A percentile compares a stretch with the other conserved stretches of the same genome.
Conservation (phyloP, 2,888 invertebrate genomes). For the Theretra japonica region DNA sequence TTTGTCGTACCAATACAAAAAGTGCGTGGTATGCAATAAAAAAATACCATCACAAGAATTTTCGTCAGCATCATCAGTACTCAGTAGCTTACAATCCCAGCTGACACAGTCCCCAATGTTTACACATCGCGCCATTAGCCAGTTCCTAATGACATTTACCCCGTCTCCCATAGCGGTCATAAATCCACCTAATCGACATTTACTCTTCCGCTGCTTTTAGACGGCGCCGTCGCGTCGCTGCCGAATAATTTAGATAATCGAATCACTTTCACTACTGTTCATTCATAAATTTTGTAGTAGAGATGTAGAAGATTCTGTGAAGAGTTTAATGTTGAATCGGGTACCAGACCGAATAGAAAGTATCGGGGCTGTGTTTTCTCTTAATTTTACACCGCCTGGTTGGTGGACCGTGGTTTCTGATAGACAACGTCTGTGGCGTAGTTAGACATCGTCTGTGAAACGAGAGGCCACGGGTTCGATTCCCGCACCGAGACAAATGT, state of each 20-base stretch:
- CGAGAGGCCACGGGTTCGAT: too few species aligned
- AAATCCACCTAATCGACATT: constrained; percentile 18
- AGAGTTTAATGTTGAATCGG: too few species aligned
- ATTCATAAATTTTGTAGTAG: not conserved
- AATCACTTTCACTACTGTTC: constrained; percentile 6
- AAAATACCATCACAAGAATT: not conserved
- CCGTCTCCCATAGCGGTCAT: constrained; percentile 18
- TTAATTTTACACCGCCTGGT: too few species aligned
- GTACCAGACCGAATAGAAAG: too few species aligned
- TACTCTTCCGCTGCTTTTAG: constrained; percentile 18
- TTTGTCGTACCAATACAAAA: too few species aligned
- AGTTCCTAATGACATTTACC: constrained; percentile 19
- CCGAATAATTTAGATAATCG: not conserved
- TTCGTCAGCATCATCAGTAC: not conserved
- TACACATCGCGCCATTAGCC: constrained; percentile 9
- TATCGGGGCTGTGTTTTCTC: too few species aligned
- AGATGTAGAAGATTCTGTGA: too few species aligned
- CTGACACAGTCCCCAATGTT: not conserved
- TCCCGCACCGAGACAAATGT: too few species aligned
- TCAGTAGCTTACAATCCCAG: not conserved
- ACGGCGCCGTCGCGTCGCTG: constrained; percentile 19
- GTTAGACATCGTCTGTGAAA: too few species aligned
- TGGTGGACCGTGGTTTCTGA: too few species aligned
- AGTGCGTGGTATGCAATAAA: too few species aligned
- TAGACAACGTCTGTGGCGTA: too few species aligned